phyloP scores from a whole-genome alignment of 2,797 vertebrate species.

The Aselliscus stoliczkanus region DNA sequence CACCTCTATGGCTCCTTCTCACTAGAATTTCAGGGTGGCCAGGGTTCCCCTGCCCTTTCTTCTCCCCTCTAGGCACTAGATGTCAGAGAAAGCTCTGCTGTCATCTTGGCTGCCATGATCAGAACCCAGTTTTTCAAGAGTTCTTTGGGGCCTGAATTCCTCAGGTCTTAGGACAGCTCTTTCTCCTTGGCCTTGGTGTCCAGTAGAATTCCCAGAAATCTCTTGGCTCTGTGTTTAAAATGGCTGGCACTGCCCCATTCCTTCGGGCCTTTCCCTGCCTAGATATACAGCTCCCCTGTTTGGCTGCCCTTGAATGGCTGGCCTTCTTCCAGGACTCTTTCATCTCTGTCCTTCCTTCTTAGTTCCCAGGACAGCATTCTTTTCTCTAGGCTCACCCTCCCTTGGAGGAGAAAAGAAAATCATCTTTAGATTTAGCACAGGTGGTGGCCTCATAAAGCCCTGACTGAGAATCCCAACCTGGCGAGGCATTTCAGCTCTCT shows the following conservation, averaged over 20 bases:
- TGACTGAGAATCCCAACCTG: neutral
- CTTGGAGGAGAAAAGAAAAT: neutral
- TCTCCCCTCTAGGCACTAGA: neutral
- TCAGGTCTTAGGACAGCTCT: neutral
- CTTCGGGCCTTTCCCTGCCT: neutral
- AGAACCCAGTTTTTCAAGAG: neutral
- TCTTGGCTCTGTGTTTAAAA: neutral
- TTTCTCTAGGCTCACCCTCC: neutral
- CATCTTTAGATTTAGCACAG: neutral
- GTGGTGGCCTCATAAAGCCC: neutral
- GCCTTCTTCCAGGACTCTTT: neutral
- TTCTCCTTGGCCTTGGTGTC: neutral
- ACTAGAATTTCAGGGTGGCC: neutral
- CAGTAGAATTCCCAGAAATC: neutral
- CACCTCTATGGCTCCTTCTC: neutral
- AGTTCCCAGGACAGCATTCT: neutral
- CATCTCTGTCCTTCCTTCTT: neutral
- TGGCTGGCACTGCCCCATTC: too few relatives aligned
- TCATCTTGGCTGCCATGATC: too few relatives aligned
- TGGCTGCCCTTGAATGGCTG: neutral
- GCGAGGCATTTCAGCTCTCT: neutral
- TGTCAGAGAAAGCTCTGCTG: neutral
- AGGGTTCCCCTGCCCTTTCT: neutral
- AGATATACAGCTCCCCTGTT: accelerated
- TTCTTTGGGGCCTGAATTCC: neutral